phyloP scores from a whole-genome alignment of 2,888 invertebrate species.

The Eupithecia exiguata region DNA sequence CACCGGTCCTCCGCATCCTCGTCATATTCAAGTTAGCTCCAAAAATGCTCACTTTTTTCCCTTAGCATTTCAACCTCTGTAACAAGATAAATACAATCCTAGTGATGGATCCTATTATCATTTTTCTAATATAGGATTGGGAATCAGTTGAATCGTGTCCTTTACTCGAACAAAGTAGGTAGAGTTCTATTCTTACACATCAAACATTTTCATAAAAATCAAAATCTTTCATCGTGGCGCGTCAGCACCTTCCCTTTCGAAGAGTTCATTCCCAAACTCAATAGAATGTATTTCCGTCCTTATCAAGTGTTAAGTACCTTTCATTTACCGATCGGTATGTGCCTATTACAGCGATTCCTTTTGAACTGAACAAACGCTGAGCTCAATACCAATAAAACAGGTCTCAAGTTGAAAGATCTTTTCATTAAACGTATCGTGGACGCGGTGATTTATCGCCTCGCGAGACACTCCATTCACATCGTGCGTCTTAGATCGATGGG shows the following conservation, averaged over 20 bases:
- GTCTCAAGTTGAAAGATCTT: constrained; percentile 68
- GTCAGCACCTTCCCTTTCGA: background rate
- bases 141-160: background rate
- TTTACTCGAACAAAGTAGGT: background rate
- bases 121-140: background rate
- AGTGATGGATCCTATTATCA: background rate
- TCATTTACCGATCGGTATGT: constrained; percentile 47
- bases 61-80: constrained; percentile 58
- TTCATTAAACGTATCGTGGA: constrained; percentile 80
- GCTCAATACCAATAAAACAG: constrained; percentile 69
- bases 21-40: constrained; percentile 53
- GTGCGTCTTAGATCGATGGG: constrained; percentile 82
- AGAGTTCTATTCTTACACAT: background rate
- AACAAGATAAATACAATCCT: constrained; percentile 53
- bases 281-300: constrained; percentile 8
- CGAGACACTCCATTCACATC: constrained; percentile 76
- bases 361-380: constrained; percentile 54
- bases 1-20: constrained; percentile 44
- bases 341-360: constrained; percentile 44
- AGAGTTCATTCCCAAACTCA: constrained; percentile 2
- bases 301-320: constrained; percentile 23
- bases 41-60: constrained; percentile 47
- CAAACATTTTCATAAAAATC: background rate
- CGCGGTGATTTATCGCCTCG: constrained; percentile 76
- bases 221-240: background rate